These are phyloP conservation scores for Anguilla marmorata DNA, from an alignment of 2,797 vertebrate species.

Conservation along the genomic window DNA sequence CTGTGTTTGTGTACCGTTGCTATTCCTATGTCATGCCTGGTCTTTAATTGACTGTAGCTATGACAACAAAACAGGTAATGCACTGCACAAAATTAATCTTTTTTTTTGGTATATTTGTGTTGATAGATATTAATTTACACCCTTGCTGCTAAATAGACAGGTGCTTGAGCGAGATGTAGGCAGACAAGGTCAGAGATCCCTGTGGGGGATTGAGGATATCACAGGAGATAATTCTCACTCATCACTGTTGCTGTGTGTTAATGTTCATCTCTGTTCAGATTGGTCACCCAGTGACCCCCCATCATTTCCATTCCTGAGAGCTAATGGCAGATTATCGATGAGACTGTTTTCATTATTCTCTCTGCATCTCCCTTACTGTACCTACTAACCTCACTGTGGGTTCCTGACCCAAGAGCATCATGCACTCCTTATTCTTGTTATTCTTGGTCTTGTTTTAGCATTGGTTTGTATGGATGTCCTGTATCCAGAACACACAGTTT, in stretches of 20 bases:
- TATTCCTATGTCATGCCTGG: slow-evolving; percentile 4
- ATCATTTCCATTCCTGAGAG: background rate
- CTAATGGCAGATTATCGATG: slow-evolving; percentile 37
- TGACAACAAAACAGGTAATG: slow-evolving; percentile 17
- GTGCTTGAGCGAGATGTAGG: slow-evolving; percentile 13
- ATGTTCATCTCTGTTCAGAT: slow-evolving; percentile 31
- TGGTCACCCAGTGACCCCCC: background rate
- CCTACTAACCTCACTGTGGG: background rate
- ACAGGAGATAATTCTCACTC: slow-evolving; percentile 25
- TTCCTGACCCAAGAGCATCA: background rate
- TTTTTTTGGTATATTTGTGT: slow-evolving; percentile 8
- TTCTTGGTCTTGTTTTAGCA: background rate
- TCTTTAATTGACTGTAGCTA: slow-evolving; percentile 26
- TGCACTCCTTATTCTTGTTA: background rate
- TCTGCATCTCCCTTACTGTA: background rate
- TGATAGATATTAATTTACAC: slow-evolving; percentile 10
- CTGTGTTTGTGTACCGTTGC: background rate
- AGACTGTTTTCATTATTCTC: slow-evolving; percentile 20
- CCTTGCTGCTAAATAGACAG: slow-evolving; percentile 8
- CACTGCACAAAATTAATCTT: slow-evolving; percentile 8
- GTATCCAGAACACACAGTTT: background rate
- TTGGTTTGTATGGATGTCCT: background rate
- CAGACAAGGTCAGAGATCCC: slow-evolving; percentile 33
- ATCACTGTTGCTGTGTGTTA: slow-evolving; percentile 36
- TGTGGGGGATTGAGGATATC: slow-evolving; percentile 14